Base-by-base conservation (phyloP, 2,797 vertebrate species). In the Morelia viridis region DNA sequence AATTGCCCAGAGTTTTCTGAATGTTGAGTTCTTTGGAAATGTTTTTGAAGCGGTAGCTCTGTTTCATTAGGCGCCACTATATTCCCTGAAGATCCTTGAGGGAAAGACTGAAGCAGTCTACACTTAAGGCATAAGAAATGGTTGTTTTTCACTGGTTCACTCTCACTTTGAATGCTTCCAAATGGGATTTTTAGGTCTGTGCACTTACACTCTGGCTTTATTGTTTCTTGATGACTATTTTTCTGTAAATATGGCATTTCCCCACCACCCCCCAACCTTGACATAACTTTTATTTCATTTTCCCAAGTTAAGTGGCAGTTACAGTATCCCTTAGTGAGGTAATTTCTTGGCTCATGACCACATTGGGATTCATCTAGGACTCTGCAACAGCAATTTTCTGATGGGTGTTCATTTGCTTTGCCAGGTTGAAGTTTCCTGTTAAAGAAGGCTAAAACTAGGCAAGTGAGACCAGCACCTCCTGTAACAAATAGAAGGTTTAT, bases 401-500 rank as follows among this genome's bases (percentile, higher is more conserved):
- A 94, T 62, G 53, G 57, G 35, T 41, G 80, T 89, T 95, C 95
- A 93, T 94, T 95, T 88, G 93, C 88, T 96, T 94, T 97, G 85
- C 64, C 94, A 88, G 92, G 95, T 92, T 95, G 96, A 65, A 98
- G 95, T 95, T 97, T 97, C 95, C 97, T 95, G 96, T 96, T 97
- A 92, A 98, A 95, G 93, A 98, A 90, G 90, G 94, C 96, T 94
- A 98, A 96, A 13, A 96, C 95, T 87, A 97, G 94, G 92, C 98
- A 96, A 53, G 97, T 98, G 91, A 98, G 96, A 87, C 94, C 97
- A 95, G 97, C 94, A 87, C 94, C 94, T 90, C 96, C 97, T 97
- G 95, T 92, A 94, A 96, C 92, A 96, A 95, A 96, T 57, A 95
- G 88, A 95, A 91, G 95, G 53, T 93, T 89, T 92, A 91, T 95